Evolutionary conservation across 2,888 invertebrate genomes (phyloP), one percentile per base, ranked within the genome.

Genomic region (Tachina fera): DNA sequence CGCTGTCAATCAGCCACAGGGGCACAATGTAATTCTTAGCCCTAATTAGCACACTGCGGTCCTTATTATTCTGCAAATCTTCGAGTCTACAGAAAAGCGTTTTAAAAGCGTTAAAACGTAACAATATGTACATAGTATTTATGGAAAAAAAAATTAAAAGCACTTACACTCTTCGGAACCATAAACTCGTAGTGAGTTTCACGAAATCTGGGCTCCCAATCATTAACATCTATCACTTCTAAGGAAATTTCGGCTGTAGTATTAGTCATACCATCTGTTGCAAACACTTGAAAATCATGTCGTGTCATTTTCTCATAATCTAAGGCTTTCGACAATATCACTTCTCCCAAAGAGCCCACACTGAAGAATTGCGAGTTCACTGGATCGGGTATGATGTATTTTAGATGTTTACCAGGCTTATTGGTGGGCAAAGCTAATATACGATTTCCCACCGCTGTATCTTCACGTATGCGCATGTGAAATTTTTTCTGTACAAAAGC

Each of bases 201-300:
- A 1, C 96, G 95, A 93, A 98, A 98, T 79, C 97, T 94, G 0
- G 98, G 98, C 92, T 97, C 97, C 97, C 98, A 98, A 91, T 98
- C 98, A 93, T 98, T 98, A 10, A 97, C 96, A 92, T 98, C 96
- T 88, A 96, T 93, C 16, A 98, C 96, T 1, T 96, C 95, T 43
- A 98, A 94, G 89, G 96, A 96, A 4, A 98, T 95, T 9, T 95
- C 94, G 0, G 97, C 96, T 0, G 97, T 97, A 91, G 97, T 97
- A 92, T 97, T 97, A 88, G 95, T 95, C 86, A 91, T 88, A 0
- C 92, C 92, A 92, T 98, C 97, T 0, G 97, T 96, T 70, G 96
- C 97, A 92, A 96, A 95, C 56, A 97, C 96, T 89, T 96, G 95
- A 91, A 98, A 97, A 81, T 94, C 93, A 91, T 97, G 97, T 47